phyloP scores from a whole-genome alignment of 1,140 invertebrate genomes.

The Hormaphis cornu region DNA sequence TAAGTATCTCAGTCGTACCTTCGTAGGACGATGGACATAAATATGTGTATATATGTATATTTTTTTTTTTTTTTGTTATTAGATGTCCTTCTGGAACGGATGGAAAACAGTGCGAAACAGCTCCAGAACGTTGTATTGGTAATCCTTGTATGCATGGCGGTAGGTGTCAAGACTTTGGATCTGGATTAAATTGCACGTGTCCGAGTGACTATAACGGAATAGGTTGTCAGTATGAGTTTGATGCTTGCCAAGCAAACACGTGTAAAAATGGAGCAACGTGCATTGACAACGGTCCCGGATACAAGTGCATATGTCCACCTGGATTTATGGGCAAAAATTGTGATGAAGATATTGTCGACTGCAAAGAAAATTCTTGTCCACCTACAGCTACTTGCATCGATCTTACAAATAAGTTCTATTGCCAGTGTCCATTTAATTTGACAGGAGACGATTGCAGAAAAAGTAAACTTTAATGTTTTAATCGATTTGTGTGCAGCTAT shows the following conservation, averaged over 20 bases:
- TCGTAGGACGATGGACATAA: neutral
- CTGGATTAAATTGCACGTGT: constrained; percentile 87
- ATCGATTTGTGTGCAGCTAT: neutral
- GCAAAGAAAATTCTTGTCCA: constrained; percentile 87
- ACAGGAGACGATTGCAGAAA: constrained; percentile 94
- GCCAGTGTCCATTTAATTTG: constrained; percentile 90
- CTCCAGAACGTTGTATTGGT: constrained; percentile 89
- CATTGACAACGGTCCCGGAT: constrained; percentile 70
- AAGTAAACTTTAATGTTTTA: constrained; percentile 49
- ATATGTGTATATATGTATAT: neutral
- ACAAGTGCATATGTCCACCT: constrained; percentile 73
- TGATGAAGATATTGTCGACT: constrained; percentile 85
- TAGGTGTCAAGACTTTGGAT: constrained; percentile 87
- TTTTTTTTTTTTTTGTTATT: neutral
- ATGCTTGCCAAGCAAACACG: constrained; percentile 74
- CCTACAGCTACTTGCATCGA: constrained; percentile 89
- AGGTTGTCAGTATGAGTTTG: constrained; percentile 88
- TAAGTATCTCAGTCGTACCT: constrained; percentile 47
- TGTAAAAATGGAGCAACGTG: constrained; percentile 91
- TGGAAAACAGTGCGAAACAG: constrained; percentile 88
- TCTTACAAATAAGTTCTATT: constrained; percentile 83
- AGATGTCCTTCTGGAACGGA: constrained; percentile 87
- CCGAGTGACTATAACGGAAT: constrained; percentile 73
- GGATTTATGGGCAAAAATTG: constrained; percentile 78
- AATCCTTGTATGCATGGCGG: constrained; percentile 93